Base-by-base conservation (phyloP, 2,888 invertebrate genomes). In the Portevinia maculata region DNA sequence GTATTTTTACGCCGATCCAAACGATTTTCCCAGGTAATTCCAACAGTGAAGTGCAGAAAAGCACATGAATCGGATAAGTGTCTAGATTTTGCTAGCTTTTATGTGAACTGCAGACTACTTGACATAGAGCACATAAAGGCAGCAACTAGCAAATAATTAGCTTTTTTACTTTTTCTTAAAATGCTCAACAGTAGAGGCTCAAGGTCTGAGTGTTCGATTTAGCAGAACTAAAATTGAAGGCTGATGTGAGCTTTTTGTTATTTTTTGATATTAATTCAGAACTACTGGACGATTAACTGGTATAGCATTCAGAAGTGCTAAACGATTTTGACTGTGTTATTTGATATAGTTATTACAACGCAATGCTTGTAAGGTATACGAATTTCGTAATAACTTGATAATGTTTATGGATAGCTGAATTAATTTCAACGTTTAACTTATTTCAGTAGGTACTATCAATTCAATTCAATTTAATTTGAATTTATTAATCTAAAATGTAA, bases 191-290 rank as follows among this genome's bases (percentile, higher is more conserved):
- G 46, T 34, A 70, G 34, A 69, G 74, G 32, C 50, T 76, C 81
- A 76, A 83, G 81, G 76, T 53, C 30, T 65, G 19, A 53, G 46
- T 83, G 81, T 71, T 76, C 81, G 76, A 55, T 83, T 71, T 75
- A 75, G 65, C 81, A 71, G 78, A 78, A 78, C 71, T 52, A 28
- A 57, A 62, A 34, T 57, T 69, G 69, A 79, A 79, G 74, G 74
- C 52, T 79, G 9, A n/a, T 1, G 67, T 41, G 15, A 9, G n/a
- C n/a, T n/a, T 32, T 34, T 32, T 24, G 24, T n/a, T n/a, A 46
- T 60, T 21, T 57, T 55, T 13, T 50, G 30, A 7, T 28, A 15
- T 39, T 8, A 15, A 21, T 1, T 17, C 15, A 41, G 28, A 41
- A 13, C 11, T 59, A 37, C n/a, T 44, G 19, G 13, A 32, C 30